Base-by-base conservation (phyloP, 1,140 invertebrate genomes). In the Pachypeltis micranthus region DNA sequence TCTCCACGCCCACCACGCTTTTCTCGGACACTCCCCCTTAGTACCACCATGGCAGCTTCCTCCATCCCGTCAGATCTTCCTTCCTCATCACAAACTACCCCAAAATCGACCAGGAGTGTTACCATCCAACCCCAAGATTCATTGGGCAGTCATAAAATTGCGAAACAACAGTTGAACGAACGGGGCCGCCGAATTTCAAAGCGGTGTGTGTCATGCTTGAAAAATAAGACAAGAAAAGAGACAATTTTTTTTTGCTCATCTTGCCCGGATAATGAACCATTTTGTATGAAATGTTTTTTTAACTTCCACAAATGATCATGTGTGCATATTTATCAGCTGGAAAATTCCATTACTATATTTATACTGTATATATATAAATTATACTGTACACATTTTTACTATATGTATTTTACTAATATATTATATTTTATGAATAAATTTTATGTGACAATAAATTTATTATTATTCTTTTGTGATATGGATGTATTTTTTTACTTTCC, bases 111-210 rank as follows among this genome's bases (percentile, higher is more conserved):
- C 23, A 51, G 12, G 23, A 51, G 47, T 51, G 23, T 21, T 51
- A 51, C 47, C 23, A n/a, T n/a, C n/a, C 47, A 21, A 16, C 23
- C 47, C 23, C 47, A 16, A 10, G 12, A 51, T 16, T 16, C 12
- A 16, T 21, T 51, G 47, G 23, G 23, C 47, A 51, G 47, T 51
- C 47, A 51, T 21, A 51, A 51, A 10, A 51, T 51, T 16, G 12
- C 12, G 12, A 51, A 51, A 21, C 47, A 51, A 51, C 12, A 51
- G 12, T 51, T 16, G 12, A 51, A 51, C 47, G 47, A 51, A 51
- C 47, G 47, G 12, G 47, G 47, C 47, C 47, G 47, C 47, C 47
- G 47, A 51, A 51, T 51, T 51, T 51, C 19, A 51, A 51, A 51
- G 47, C 47, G 47, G 47, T 51, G 47, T 51, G 23, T 10, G 47